A percentile compares a stretch with the other conserved stretches of the same genome.
These are phyloP conservation scores for Chiloscyllium plagiosum DNA, from an alignment of 2,113 vertebrate species.

Conservation along the genomic window DNA sequence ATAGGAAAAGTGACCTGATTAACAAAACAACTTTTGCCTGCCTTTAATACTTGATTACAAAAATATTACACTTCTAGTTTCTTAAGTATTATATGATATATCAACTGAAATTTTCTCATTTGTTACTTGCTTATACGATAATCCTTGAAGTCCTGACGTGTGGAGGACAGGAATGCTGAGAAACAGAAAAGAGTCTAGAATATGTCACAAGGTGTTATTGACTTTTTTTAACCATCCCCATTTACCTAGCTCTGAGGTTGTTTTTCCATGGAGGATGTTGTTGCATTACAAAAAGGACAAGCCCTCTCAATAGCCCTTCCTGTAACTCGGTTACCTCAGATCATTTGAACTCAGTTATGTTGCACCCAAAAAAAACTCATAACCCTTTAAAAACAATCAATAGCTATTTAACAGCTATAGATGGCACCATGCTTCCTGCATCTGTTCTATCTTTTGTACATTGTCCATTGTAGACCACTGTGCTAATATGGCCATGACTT, in stretches of 20 bases:
- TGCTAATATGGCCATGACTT: neutral
- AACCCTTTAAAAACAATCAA: neutral
- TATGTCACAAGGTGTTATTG: neutral
- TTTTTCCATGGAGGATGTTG: neutral
- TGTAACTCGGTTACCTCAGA: neutral
- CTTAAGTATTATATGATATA: neutral
- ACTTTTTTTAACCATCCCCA: neutral
- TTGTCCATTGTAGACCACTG: neutral
- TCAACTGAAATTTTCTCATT: neutral
- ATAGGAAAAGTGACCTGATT: neutral
- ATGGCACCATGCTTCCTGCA: neutral
- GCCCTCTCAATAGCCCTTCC: neutral
- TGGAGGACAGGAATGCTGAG: neutral
- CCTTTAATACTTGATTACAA: conserved; percentile 7
- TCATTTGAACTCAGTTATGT: neutral
- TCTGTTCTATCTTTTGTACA: neutral
- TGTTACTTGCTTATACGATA: neutral
- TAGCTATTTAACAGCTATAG: neutral
- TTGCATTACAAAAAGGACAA: neutral
- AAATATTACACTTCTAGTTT: neutral
- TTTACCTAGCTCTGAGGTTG: neutral
- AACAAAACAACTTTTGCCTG: neutral
- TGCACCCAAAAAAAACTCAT: neutral
- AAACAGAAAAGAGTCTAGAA: neutral
- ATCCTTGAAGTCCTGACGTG: neutral